phyloP scores from a whole-genome alignment of 30 jellyfish, hydroid and myxozoan species.

The Hydractinia symbiolongicarpus region DNA sequence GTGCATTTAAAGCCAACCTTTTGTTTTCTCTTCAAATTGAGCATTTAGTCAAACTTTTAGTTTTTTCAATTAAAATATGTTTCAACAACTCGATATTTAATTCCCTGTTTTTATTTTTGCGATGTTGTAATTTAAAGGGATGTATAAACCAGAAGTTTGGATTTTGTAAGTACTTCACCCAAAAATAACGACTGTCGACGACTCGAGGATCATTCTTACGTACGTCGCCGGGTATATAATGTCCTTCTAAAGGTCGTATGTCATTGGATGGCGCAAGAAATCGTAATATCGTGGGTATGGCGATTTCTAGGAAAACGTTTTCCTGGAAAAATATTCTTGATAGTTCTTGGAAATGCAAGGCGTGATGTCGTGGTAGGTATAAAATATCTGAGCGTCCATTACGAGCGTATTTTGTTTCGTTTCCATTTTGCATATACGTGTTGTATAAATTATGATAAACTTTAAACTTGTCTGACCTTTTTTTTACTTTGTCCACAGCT shows the following conservation, averaged over 20 bases:
- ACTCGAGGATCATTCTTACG: conserved; percentile 85
- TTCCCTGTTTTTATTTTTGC: conserved; percentile 71
- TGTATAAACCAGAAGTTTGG: conserved; percentile 71
- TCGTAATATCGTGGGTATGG: conserved; percentile 77
- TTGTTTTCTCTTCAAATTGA: no score
- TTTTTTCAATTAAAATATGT: conserved; percentile 55
- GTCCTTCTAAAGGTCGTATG: conserved; percentile 56
- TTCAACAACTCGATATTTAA: conserved; percentile 63
- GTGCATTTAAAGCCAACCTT: no score
- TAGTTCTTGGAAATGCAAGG: conserved; percentile 59
- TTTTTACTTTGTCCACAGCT: conserved; percentile 52
- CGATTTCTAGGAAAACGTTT: conserved; percentile 73
- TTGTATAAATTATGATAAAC: conserved; percentile 18
- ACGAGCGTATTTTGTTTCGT: conserved; percentile 30
- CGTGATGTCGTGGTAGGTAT: conserved; percentile 61
- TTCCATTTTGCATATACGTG: conserved; percentile 34
- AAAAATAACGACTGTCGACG: conserved; percentile 82
- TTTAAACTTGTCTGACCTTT: conserved; percentile 11
- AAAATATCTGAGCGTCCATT: conserved; percentile 84
- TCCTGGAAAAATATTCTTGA: conserved; percentile 51
- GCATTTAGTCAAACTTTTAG: conserved; percentile 51
- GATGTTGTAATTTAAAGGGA: conserved; percentile 88
- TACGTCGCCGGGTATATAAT: conserved; percentile 90
- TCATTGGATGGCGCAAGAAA: conserved; percentile 42
- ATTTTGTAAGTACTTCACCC: conserved; percentile 67